Base-by-base conservation (phyloP, 2,797 vertebrate species). In the Muraenolepis orangiensis region DNA sequence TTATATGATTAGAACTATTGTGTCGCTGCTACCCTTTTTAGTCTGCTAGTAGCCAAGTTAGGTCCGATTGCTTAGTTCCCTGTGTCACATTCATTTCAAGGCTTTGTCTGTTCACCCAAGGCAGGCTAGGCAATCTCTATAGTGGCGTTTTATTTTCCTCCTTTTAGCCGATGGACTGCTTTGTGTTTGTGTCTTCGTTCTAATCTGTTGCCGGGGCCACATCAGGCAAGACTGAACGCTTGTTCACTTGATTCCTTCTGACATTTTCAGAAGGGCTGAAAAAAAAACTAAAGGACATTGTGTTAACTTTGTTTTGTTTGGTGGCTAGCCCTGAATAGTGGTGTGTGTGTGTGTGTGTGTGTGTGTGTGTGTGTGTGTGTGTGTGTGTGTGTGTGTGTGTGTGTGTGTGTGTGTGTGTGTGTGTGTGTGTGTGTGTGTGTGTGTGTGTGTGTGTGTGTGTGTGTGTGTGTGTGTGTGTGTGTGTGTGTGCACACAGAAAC, bases 1-100 rank as follows among this genome's bases (percentile, higher is more conserved):
- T n/a, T 30, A 66, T 84, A 81, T 74, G 57, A 82, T 74, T 78
- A 69, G n/a, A 80, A 84, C 75, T 78, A 36, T 83, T 87, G 79
- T 85, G 72, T 80, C 30, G 82, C 79, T 40, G 46, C 64, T 82
- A 71, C 74, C 72, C 38, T 76, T 75, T 42, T 76, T 75, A 31
- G 64, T 34, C 46, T 78, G 76, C 69, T 38, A 69, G 34, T 72
- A 42, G 70, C 77, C 69, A 13, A 71, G 69, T 51, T 38, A 6
- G 78, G 78, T 75, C 64, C 36, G 79, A 72, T 28, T 83, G 69
- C 79, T 69, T 51, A 72, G 46, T 81, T 73, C 74, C n/a, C n/a
- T n/a, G n/a, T n/a, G n/a, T n/a, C n/a, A n/a, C n/a, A n/a, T 74
- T 77, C 74, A 76, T 76, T 79, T 67, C 66, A 79, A 74, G 78